Evolutionary conservation across 2,113 vertebrate species (phyloP).

Genomic region (Thamnaconus septentrionalis): DNA sequence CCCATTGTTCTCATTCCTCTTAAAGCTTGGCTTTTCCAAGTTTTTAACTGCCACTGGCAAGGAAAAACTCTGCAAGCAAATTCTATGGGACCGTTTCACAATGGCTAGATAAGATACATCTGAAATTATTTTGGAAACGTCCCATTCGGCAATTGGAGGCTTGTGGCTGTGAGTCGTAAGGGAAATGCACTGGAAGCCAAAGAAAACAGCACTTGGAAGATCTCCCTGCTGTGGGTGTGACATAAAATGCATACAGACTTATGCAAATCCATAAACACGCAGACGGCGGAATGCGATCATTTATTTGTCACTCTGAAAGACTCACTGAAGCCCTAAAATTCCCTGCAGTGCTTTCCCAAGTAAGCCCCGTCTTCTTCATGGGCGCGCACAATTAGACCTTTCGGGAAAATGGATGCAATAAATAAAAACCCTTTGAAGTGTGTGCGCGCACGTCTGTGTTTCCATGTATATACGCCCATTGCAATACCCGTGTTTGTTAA

Average conservation of each 20-base stretch:
- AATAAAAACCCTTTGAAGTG: slow-evolving; percentile 26
- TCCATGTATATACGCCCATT: background rate
- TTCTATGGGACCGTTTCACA: slow-evolving; percentile 8
- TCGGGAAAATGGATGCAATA: slow-evolving; percentile 4
- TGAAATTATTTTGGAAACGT: no score
- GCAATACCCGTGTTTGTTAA: background rate
- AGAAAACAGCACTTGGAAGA: no score
- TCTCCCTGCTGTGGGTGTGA: no score
- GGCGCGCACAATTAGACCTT: slow-evolving; percentile 12
- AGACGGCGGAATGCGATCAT: slow-evolving; percentile 10
- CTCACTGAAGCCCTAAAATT: background rate
- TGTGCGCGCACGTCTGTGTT: slow-evolving; percentile 3
- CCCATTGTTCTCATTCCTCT: no score
- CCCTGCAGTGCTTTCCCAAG: background rate
- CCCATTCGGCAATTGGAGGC: no score
- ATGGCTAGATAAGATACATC: no score
- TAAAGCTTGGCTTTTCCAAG: no score
- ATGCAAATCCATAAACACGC: slow-evolving; percentile 1
- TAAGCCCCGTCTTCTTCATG: background rate
- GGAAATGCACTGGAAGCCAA: no score
- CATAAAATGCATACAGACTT: background rate
- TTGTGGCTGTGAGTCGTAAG: no score
- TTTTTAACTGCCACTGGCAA: no score
- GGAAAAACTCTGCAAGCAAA: slow-evolving; percentile 3
- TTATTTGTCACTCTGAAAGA: slow-evolving; percentile 1